Conservation (phyloP, 2,888 invertebrate species). For the Hymenopus coronatus region DNA sequence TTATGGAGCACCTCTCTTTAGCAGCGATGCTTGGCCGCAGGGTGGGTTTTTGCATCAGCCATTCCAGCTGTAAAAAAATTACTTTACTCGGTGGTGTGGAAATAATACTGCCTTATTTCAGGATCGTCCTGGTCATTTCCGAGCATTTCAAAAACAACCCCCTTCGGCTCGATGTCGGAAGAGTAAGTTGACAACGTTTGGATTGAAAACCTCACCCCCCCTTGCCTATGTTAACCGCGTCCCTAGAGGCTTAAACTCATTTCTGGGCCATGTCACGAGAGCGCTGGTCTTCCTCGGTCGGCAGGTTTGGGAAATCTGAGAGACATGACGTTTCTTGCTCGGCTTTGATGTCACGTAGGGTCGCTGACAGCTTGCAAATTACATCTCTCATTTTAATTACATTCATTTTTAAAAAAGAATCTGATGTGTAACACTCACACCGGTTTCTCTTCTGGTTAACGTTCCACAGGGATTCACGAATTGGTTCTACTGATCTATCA, state of each 20-base stretch:
- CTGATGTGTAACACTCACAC: too few relatives aligned
- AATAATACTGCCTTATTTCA: background rate
- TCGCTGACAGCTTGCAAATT: background rate
- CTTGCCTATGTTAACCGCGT: background rate
- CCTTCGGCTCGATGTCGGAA: background rate
- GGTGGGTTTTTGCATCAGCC: background rate
- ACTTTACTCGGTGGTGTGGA: background rate
- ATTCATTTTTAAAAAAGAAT: too few relatives aligned
- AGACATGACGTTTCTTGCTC: background rate
- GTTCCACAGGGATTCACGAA: too few relatives aligned
- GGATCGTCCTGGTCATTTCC: background rate
- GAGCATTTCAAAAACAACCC: background rate
- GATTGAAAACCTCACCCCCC: background rate
- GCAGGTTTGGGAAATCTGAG: background rate
- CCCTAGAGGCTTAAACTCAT: background rate
- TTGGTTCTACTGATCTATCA: too few relatives aligned
- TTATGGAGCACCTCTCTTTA: background rate
- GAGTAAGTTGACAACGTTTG: background rate
- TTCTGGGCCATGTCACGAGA: background rate
- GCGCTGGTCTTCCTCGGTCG: background rate
- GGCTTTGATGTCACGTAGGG: background rate
- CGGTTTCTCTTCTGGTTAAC: too few relatives aligned
- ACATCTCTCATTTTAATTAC: background rate
- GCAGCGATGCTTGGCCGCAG: background rate
- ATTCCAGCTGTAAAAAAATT: background rate